phyloP scores from a whole-genome alignment of 1,140 invertebrate species.

The Drosophila orosa region DNA sequence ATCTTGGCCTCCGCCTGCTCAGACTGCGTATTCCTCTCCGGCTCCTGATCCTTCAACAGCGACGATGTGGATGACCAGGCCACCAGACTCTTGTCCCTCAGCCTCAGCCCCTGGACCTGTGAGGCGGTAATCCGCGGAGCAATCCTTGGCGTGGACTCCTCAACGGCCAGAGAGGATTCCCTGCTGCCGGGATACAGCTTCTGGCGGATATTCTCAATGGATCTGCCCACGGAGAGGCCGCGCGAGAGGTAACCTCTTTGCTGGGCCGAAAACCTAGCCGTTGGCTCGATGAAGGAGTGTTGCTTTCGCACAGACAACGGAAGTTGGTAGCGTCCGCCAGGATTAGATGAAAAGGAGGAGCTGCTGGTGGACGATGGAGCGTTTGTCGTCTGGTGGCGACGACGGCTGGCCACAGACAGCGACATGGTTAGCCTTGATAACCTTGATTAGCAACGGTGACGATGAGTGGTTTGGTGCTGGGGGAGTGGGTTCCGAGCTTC shows the following conservation, averaged over 20 bases:
- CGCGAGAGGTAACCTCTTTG: conserved; percentile 67
- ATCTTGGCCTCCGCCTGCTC: conserved; percentile 33
- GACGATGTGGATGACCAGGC: conserved; percentile 75
- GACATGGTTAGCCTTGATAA: conserved; percentile 62
- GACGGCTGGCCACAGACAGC: conserved; percentile 72
- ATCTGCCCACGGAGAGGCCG: conserved; percentile 75
- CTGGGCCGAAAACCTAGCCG: conserved; percentile 52
- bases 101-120: conserved; percentile 35
- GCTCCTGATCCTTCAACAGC: conserved; percentile 53
- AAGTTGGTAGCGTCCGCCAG: conserved; percentile 19
- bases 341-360: conserved; percentile 9
- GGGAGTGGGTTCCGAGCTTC: conserved; percentile 9
- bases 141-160: conserved; percentile 28
- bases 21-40: conserved; percentile 29
- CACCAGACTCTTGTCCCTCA: conserved; percentile 57
- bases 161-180: conserved; percentile 43
- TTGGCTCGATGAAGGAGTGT: conserved; percentile 70
- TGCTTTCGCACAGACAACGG: conserved; percentile 63
- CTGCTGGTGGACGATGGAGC: conserved; percentile 13
- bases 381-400: conserved; percentile 62
- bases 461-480: conserved; percentile 33
- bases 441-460: conserved; percentile 64
- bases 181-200: conserved; percentile 63
- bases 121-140: conserved; percentile 25
- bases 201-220: conserved; percentile 75